phyloP scores from a whole-genome alignment of 2,888 invertebrate genomes.

The Altica lythri region DNA sequence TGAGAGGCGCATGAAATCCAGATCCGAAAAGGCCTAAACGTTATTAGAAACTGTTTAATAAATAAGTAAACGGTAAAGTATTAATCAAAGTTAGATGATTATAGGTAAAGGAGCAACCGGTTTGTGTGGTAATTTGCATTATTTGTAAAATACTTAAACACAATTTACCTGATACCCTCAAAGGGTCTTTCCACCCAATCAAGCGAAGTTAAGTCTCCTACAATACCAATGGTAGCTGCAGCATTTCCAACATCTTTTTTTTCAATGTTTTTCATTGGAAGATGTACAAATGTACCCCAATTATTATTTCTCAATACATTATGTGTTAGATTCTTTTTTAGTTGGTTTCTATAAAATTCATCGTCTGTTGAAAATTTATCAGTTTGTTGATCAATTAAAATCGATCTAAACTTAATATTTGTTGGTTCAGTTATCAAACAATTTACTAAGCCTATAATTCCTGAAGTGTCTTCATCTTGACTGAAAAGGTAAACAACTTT shows the following conservation, averaged over 20 bases:
- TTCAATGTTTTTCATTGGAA: constrained; percentile 27
- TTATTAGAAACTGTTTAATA: too few species aligned
- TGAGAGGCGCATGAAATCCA: too few species aligned
- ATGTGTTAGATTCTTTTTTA: constrained; percentile 39
- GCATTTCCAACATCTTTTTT: constrained; percentile 56
- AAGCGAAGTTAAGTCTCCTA: constrained; percentile 81
- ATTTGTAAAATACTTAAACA: too few species aligned
- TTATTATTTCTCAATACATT: constrained; percentile 38
- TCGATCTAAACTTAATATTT: constrained; percentile 28
- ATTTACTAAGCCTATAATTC: constrained; percentile 42
- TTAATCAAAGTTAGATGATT: too few species aligned
- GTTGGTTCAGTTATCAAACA: constrained; percentile 35
- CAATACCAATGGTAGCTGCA: constrained; percentile 44
- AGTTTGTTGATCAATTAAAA: constrained; percentile 34
- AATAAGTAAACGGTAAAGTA: too few species aligned
- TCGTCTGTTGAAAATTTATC: constrained; percentile 35
- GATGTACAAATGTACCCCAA: constrained; percentile 43
- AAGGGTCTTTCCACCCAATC: constrained; percentile 78
- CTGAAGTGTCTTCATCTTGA: constrained; percentile 33
- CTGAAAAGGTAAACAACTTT: constrained; percentile 32
- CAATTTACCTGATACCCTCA: too few species aligned
- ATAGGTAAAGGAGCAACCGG: constrained; percentile 23
- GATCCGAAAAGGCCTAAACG: too few species aligned
- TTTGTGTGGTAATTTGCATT: constrained; percentile 4
- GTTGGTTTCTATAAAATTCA: constrained; percentile 37